A percentile compares a stretch with the other conserved stretches of the same genome.
Evolutionary conservation across 1,140 invertebrate species (phyloP).

Genomic region (Ridgeia piscesae): DNA sequence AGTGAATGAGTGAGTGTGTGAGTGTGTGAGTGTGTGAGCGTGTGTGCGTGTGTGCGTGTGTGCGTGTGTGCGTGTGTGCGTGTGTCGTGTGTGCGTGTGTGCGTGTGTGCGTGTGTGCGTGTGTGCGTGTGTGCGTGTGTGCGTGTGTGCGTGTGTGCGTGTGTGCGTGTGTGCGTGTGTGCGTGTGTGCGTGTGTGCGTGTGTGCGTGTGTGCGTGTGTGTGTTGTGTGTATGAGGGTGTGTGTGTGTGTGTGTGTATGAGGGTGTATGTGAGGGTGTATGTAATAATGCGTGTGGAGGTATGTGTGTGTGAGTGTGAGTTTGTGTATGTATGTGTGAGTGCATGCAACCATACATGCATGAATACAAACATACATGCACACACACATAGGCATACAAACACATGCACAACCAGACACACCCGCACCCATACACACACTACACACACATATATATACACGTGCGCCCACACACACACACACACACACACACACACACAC

Average conservation of each 20-base stretch:
- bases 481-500: neutral
- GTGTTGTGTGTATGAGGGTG: neutral
- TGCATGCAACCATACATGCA: neutral
- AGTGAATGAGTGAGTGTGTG: conserved; percentile 14
- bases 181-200: neutral
- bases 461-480: neutral
- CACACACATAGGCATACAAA: too few relatives aligned
- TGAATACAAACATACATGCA: neutral
- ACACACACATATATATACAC: neutral
- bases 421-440: neutral
- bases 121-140: neutral
- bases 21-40: conserved; percentile 10
- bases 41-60: conserved; percentile 22
- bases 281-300: neutral
- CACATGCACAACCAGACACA: neutral
- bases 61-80: conserved; percentile 16
- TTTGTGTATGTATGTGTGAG: neutral
- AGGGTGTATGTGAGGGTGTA: neutral
- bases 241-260: neutral
- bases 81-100: neutral
- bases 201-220: conserved; percentile 15
- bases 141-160: neutral
- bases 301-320: neutral
- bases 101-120: neutral
- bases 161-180: conserved; percentile 11